Evolutionary conservation across 2,113 vertebrate species (phyloP).

Genomic region (Anguilla rostrata): DNA sequence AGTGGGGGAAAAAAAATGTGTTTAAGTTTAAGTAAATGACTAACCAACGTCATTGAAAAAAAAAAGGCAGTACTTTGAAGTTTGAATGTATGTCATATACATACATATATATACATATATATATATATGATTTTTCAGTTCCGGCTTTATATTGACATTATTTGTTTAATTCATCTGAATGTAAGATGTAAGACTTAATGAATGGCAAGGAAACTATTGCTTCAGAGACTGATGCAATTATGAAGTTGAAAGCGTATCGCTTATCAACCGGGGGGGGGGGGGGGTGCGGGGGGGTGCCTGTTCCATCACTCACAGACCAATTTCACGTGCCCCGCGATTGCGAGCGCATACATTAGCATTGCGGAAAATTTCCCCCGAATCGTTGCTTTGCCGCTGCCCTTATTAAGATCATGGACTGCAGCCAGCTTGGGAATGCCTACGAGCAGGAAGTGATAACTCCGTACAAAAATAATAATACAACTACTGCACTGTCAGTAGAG

Average conservation of each 20-base stretch:
- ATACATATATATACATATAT: too few species aligned
- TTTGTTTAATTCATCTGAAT: constrained; percentile 24
- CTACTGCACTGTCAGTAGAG: not conserved
- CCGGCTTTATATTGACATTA: not conserved
- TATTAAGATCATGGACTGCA: constrained; percentile 32
- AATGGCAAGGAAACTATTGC: not conserved
- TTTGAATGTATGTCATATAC: too few species aligned
- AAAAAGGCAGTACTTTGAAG: not conserved
- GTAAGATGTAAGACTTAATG: not conserved
- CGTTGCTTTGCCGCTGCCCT: constrained; percentile 20
- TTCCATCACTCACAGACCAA: not conserved
- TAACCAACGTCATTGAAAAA: not conserved
- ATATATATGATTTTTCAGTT: not conserved
- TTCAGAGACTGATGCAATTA: constrained; percentile 12
- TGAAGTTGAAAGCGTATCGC: constrained; percentile 22
- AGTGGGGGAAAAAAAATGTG: not conserved
- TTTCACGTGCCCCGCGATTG: not conserved
- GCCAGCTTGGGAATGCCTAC: constrained; percentile 10
- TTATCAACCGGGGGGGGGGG: constrained; percentile 11
- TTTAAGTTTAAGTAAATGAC: too few species aligned
- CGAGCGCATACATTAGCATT: constrained; percentile 12
- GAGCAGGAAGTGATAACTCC: constrained; percentile 32
- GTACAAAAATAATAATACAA: constrained; percentile 27
- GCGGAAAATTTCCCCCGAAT: constrained; percentile 27
- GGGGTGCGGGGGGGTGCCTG: not conserved